Evolutionary conservation across 1,140 invertebrate species (phyloP), one percentile per base, ranked within the genome.

Genomic region (Drosophila sproati): DNA sequence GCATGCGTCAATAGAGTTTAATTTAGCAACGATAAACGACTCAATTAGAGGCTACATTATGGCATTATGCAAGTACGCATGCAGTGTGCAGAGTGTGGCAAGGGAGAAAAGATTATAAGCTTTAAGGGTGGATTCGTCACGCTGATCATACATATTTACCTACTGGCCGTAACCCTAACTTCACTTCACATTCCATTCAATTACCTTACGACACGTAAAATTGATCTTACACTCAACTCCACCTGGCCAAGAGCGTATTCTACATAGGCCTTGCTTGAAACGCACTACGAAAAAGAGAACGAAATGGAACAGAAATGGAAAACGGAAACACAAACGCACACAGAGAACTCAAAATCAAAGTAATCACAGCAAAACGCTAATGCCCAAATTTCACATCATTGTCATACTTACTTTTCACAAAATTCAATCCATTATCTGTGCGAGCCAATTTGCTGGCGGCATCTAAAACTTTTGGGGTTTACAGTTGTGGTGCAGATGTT

Each of bases 361-460:
- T 12, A 47, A 47, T 10, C 12, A 72, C 28, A 37, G 2, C 6
- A 45, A 62, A 61, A 52, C 10, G 29, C 41, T 6, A 5, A 4
- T 32, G 28, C 29, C 31, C 12, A 37, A n/a, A 28, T 37, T 28
- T n/a, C 29, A 20, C 10, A 47, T 32, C 12, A 29, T 51, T 39
- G 56, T 68, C 66, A 73, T 85, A 91, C 90, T 91, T 87, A 91
- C 90, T 63, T 91, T 91, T 91, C 12, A 87, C 80, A 51, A 77
- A 50, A 67, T 91, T 91, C 47, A 88, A 69, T 60, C 81, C 78
- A 69, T 74, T 89, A 43, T 69, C 80, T 32, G 67, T 12, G 47
- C 60, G 68, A 39, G 68, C 67, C 68, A 77, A 39, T 43, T 77
- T 68, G 54, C 82, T 74, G 70, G 54, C 81, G 60, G 79, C 89